Evolutionary conservation across 2,113 vertebrate genomes (phyloP), one percentile per base, ranked within the genome.

Genomic region (Calypte anna): DNA sequence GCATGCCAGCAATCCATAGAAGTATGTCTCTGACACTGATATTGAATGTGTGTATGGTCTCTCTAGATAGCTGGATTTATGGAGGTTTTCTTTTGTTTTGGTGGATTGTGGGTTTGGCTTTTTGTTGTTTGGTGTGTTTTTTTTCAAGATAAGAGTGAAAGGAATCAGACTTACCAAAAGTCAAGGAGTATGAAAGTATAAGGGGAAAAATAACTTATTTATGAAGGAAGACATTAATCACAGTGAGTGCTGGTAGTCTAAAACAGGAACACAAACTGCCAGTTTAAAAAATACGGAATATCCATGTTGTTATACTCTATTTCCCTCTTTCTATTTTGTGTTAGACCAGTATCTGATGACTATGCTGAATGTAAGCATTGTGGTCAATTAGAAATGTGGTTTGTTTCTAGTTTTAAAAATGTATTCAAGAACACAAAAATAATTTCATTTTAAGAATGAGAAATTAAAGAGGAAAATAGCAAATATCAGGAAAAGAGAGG

Each of bases 211-310:
- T 78, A 74, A 74, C 36, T 69, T 81, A 40, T 73, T 83, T 91
- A 8, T 68, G 43, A 64, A 77, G 55, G 33, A 84, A 89, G 46
- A 22, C 40, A 51, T 92, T 70, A 94, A 76, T 86, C 87, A 73
- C 36, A 80, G 31, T 69, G 72, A 86, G 51, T 77, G 30, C 40
- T 86, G 59, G 23, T 75, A 86, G 67, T 54, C 92, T 83, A 66
- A 80, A 82, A 51, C 62, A 77, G 54, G 53, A 92, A 61, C 44
- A 40, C 22, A 59, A 68, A 31, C 44, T 72, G 63, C 31, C 55
- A 68, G 44, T 80, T 95, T 76, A 40, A 83, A 92, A 92, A 94
- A 61, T 55, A 91, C 64, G 40, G 55, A 33, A 12, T 92, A 58
- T 82, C 46, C 51, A 4, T 79, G 48, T 82, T 40, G 4, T 50